Evolutionary conservation across 1,140 invertebrate species (phyloP), one percentile per base, ranked within the genome.

Genomic region (Temnothorax longispinosus): DNA sequence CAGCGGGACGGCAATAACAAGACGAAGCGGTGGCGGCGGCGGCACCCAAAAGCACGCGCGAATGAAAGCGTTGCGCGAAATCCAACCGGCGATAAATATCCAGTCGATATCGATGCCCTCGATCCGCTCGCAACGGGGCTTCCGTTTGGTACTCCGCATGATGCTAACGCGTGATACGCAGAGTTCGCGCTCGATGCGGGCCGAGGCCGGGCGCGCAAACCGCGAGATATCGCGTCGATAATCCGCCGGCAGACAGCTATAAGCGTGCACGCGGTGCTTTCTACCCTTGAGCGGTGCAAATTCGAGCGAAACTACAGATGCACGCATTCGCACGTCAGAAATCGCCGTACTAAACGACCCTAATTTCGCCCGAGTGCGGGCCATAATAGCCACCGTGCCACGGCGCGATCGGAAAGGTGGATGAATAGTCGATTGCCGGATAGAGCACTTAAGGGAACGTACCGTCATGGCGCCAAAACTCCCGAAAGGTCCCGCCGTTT

Each of bases 271-370:
- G 13, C 21, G 18, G 32, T 38, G 65, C 78, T 62, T 89, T 88
- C 44, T 75, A n/a, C 52, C 38, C 77, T 58, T 88, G 82, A 89
- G 58, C 86, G 86, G 32, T 38, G 47, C 71, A 72, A 88, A 75
- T 87, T 74, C 71, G 52, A 62, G 69, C 71, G 65, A 82, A 67
- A 52, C 27, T 50, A 10, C 50, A 21, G 58, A 15, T n/a, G 35
- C 32, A 41, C 50, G 15, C 15, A 78, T 65, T 72, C 80, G 52
- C 64, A 7, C 32, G 15, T 38, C 27, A 50, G 47, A 77, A 88
- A 89, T 89, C 88, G 84, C 54, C 47, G 56, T 71, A 58, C 65
- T 71, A 86, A 84, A 86, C 87, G 75, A 65, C 54, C 41, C 75
- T 56, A 80, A 89, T 88, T 86, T 86, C 60, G 75, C 41, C 44